A percentile compares a stretch with the other conserved stretches of the same genome.
phyloP scores from a whole-genome alignment of 2,113 vertebrate genomes.

The Malaclemys terrapin region DNA sequence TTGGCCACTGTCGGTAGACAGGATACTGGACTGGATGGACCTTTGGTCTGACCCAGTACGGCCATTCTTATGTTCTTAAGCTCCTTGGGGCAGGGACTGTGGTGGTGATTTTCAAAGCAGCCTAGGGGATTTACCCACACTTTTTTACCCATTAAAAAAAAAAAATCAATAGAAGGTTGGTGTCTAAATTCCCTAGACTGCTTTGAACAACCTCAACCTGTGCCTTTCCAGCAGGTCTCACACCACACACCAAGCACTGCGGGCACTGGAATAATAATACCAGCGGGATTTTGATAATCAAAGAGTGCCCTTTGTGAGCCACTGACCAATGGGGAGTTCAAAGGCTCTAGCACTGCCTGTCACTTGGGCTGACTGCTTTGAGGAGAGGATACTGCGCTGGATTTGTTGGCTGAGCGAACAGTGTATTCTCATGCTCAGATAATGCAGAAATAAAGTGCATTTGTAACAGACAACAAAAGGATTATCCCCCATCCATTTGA shows the following conservation, averaged over 20 bases:
- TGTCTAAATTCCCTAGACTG: not conserved
- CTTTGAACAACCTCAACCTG: not conserved
- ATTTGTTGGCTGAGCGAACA: conserved; percentile 69
- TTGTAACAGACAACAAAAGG: conserved; percentile 84
- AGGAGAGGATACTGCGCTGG: conserved; percentile 69
- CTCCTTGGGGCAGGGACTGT: not conserved
- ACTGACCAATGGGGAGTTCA: not conserved
- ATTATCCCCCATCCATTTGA: conserved; percentile 86
- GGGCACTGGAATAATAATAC: not conserved
- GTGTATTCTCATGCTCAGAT: conserved; percentile 78
- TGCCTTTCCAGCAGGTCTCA: not conserved
- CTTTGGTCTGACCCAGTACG: too few species aligned
- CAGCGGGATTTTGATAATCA: conserved; percentile 30
- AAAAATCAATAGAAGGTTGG: conserved; percentile 11
- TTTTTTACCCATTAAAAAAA: not conserved
- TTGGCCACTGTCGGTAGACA: too few species aligned
- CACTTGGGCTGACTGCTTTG: not conserved
- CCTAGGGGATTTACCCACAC: conserved; percentile 7
- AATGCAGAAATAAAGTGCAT: conserved; percentile 83
- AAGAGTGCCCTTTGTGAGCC: not conserved
- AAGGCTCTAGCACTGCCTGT: not conserved
- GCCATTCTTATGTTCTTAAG: not conserved
- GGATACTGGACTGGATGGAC: too few species aligned
- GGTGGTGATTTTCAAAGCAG: conserved; percentile 16
- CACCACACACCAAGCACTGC: fast-evolving